phyloP scores from a whole-genome alignment of 2,888 invertebrate genomes.

The Meteorus colon region DNA sequence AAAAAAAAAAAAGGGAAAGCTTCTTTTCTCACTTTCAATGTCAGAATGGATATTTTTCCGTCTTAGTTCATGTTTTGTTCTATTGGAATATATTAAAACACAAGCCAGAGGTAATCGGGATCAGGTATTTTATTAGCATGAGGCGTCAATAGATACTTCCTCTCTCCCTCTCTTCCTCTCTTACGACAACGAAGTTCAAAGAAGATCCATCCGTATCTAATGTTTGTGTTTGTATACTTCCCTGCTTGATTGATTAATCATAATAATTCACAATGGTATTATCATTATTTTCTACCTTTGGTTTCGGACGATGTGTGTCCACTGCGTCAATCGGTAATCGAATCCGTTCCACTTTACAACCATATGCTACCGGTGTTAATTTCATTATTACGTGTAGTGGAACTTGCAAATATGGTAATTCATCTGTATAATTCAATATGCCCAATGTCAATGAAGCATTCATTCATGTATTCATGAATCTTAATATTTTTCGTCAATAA shows the following conservation, averaged over 20 bases:
- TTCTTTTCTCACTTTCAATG: neutral
- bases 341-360: constrained; percentile 96
- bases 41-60: neutral
- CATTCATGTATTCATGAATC: neutral
- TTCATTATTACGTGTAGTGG: constrained; percentile 97
- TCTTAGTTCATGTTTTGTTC: neutral
- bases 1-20: neutral
- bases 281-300: constrained; percentile 77
- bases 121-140: constrained; percentile 29
- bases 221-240: neutral
- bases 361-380: constrained; percentile 98
- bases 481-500: neutral
- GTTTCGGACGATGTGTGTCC: constrained; percentile 96
- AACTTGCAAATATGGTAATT: constrained; percentile 91
- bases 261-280: constrained; percentile 53
- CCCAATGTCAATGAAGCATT: neutral
- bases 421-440: constrained; percentile 77
- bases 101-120: constrained; percentile 19
- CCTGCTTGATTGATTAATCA: neutral
- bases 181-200: constrained; percentile 12
- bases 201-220: neutral
- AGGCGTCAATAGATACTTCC: neutral
- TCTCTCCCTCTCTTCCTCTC: neutral
- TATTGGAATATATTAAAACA: constrained; percentile 18
- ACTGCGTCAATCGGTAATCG: constrained; percentile 94